Evolutionary conservation across 2,797 vertebrate species (phyloP).

Genomic region (Enteromius thamalakanensis): DNA sequence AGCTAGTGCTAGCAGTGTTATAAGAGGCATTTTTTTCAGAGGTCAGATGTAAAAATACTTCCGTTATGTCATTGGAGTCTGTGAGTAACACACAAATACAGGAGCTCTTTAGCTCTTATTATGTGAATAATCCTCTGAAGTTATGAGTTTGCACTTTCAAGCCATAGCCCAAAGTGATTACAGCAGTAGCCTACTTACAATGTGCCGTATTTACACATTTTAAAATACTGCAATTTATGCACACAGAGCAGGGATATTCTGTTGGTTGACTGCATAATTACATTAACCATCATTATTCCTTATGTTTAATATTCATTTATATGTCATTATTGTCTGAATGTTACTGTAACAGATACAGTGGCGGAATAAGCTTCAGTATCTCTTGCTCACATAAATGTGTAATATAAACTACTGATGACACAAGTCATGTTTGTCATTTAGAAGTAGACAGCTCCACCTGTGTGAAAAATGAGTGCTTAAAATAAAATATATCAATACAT

Average conservation of each 20-base stretch:
- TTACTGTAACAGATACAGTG: too few relatives aligned
- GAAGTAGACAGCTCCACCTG: not conserved
- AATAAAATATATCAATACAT: not conserved
- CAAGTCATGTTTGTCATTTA: not conserved
- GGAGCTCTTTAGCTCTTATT: conserved; percentile 19
- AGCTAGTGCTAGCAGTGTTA: not conserved
- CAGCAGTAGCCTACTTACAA: not conserved
- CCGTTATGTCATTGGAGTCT: conserved; percentile 11
- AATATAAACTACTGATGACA: not conserved
- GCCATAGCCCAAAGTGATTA: not conserved
- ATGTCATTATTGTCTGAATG: not conserved
- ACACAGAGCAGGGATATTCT: not conserved
- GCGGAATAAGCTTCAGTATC: too few relatives aligned
- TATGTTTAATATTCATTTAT: not conserved
- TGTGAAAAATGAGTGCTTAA: not conserved
- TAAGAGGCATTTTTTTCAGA: conserved; percentile 37
- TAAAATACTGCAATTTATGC: not conserved
- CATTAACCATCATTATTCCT: not conserved
- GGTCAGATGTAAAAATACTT: conserved; percentile 24
- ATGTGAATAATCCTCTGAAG: conserved; percentile 15
- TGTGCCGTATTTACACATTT: not conserved
- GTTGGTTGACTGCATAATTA: not conserved
- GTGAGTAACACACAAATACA: conserved; percentile 26
- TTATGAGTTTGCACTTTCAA: conserved; percentile 19
- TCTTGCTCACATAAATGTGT: not conserved